phyloP scores from a whole-genome alignment of 2,797 vertebrate genomes.

The Schizopygopsis pylzovi region DNA sequence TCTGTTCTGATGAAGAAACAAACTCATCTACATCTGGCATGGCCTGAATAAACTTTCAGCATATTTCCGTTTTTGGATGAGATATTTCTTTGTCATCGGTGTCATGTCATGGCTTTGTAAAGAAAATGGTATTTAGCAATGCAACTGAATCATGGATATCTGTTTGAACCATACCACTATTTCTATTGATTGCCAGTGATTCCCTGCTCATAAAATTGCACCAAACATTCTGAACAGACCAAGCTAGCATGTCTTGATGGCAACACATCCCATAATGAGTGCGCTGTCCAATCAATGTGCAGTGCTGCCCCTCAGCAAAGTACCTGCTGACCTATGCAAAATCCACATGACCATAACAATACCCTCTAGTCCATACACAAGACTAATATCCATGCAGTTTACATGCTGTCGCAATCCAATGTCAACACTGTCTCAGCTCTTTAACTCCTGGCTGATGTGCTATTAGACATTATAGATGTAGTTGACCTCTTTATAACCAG shows the following conservation, averaged over 20 bases:
- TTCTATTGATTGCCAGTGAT: background rate
- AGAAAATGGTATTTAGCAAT: background rate
- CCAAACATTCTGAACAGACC: background rate
- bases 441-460: constrained; percentile 1
- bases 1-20: background rate
- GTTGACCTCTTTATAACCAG: constrained; percentile 41
- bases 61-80: background rate
- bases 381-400: constrained; percentile 47
- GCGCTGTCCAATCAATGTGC: constrained; percentile 33
- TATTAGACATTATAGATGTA: constrained; percentile 10
- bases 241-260: constrained; percentile 12
- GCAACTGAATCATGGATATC: background rate
- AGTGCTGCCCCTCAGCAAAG: constrained; percentile 1
- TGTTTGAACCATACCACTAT: background rate
- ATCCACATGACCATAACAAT: constrained; percentile 14
- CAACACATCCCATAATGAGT: constrained; percentile 29
- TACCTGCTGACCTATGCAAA: constrained; percentile 47
- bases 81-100: background rate
- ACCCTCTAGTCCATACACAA: background rate
- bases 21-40: background rate
- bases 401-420: constrained; percentile 9
- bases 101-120: background rate
- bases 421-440: constrained; percentile 6
- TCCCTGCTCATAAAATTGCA: background rate
- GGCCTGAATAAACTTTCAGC: background rate